Percentiles rank a stretch among this genome's conserved stretches.
These are phyloP conservation scores for Apamea anceps DNA, from an alignment of 2,888 invertebrate species.

Conservation along the genomic window DNA sequence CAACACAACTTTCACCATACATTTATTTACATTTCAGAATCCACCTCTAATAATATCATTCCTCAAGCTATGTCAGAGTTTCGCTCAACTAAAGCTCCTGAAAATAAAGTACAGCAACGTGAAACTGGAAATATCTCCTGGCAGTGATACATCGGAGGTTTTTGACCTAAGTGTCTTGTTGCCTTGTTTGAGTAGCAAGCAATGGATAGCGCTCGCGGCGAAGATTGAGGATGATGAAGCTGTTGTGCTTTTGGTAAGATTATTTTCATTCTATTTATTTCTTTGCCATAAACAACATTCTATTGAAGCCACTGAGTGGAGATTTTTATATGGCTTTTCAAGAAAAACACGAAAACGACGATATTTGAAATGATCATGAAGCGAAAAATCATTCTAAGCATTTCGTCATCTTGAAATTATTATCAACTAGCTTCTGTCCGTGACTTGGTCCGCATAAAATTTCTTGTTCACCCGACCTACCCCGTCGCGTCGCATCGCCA, in stretches of 20 bases:
- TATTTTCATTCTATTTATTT: neutral
- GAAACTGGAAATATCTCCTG: conserved; percentile 71
- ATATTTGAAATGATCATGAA: neutral
- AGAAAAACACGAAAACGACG: neutral
- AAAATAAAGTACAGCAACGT: conserved; percentile 84
- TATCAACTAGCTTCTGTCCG: neutral
- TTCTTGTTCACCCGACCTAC: no score
- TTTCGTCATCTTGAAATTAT: neutral
- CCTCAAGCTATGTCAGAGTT: conserved; percentile 79
- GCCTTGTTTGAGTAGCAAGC: conserved; percentile 77
- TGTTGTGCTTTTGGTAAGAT: conserved; percentile 79
- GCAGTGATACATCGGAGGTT: conserved; percentile 65
- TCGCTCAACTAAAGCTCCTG: conserved; percentile 81
- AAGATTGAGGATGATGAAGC: conserved; percentile 74
- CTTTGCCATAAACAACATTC: neutral
- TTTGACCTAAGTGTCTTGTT: conserved; percentile 79
- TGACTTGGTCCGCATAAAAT: no score
- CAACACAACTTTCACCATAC: neutral
- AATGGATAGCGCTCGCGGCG: conserved; percentile 78
- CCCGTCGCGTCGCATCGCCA: no score
- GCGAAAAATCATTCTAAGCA: neutral
- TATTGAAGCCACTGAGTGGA: neutral
- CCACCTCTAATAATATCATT: conserved; percentile 76
- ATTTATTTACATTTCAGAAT: conserved; percentile 78
- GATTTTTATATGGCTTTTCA: neutral